Evolutionary conservation across 2,888 invertebrate species (phyloP).

Genomic region (Oscheius sp.): DNA sequence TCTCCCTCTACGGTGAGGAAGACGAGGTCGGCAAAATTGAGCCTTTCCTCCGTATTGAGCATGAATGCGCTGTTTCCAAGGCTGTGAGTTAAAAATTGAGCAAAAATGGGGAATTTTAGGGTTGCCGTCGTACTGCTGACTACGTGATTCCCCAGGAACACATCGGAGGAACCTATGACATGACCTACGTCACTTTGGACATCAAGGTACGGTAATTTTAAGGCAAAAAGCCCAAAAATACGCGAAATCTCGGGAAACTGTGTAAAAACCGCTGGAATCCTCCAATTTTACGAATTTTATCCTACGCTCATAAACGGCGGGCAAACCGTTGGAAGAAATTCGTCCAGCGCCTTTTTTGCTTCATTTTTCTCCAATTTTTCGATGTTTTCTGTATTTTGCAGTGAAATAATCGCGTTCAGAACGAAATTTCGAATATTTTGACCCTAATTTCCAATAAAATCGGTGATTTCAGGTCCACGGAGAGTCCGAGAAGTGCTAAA

Average conservation of each 20-base stretch:
- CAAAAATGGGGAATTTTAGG: constrained; percentile 38
- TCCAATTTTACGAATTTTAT: too few relatives aligned
- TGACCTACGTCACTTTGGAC: constrained; percentile 62
- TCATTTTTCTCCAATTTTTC: too few relatives aligned
- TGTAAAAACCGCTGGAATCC: too few relatives aligned
- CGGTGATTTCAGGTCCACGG: constrained; percentile 52
- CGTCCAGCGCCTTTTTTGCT: too few relatives aligned
- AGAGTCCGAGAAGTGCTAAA: constrained; percentile 60
- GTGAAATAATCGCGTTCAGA: too few relatives aligned
- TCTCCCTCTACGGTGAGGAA: constrained; percentile 58
- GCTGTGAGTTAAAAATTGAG: constrained; percentile 43
- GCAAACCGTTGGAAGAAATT: too few relatives aligned
- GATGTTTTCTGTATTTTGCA: too few relatives aligned
- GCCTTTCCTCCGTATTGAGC: constrained; percentile 58
- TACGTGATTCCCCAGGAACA: constrained; percentile 55
- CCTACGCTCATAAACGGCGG: too few relatives aligned
- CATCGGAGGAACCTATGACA: constrained; percentile 58
- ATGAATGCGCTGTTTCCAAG: constrained; percentile 55
- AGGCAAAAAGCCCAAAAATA: too few relatives aligned
- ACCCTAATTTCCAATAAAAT: too few relatives aligned
- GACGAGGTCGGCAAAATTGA: constrained; percentile 63
- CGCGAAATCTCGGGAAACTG: too few relatives aligned
- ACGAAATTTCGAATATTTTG: too few relatives aligned
- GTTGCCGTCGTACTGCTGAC: constrained; percentile 52
- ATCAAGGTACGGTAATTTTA: constrained; percentile 52